phyloP scores from a whole-genome alignment of 2,797 vertebrate genomes.

The Cetoscarus ocellatus region DNA sequence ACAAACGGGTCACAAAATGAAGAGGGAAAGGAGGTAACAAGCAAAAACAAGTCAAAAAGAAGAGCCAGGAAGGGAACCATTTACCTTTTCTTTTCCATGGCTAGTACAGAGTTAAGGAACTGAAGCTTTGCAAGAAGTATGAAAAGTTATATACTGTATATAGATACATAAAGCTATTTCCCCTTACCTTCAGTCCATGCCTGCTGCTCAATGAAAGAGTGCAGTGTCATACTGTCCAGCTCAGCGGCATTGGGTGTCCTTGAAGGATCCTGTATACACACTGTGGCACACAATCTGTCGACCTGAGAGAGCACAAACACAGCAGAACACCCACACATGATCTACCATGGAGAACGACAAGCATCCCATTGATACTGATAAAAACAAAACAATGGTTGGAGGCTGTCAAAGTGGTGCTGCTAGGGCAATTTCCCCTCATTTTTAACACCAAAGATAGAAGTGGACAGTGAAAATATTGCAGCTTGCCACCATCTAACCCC shows the following conservation, averaged over 20 bases:
- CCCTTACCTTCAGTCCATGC: slow-evolving; percentile 78
- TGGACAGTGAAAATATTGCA: no score
- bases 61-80: no score
- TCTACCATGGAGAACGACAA: slow-evolving; percentile 37
- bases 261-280: slow-evolving; percentile 74
- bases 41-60: no score
- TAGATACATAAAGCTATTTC: no score
- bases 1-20: no score
- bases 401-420: slow-evolving; percentile 10
- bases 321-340: slow-evolving; percentile 33
- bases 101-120: no score
- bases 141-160: no score
- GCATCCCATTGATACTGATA: slow-evolving; percentile 25
- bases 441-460: neutral
- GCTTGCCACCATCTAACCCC: no score
- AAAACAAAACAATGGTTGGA: slow-evolving; percentile 25
- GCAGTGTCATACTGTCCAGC: slow-evolving; percentile 81
- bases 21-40: no score
- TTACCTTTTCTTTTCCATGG: no score
- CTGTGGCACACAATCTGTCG: slow-evolving; percentile 71
- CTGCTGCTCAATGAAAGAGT: slow-evolving; percentile 74
- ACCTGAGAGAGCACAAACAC: slow-evolving; percentile 67
- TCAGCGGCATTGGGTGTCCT: slow-evolving; percentile 70
- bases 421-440: slow-evolving; percentile 1
- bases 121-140: no score